Base-by-base conservation (phyloP, 2,888 invertebrate species). In the Meghimatium bilineatum region DNA sequence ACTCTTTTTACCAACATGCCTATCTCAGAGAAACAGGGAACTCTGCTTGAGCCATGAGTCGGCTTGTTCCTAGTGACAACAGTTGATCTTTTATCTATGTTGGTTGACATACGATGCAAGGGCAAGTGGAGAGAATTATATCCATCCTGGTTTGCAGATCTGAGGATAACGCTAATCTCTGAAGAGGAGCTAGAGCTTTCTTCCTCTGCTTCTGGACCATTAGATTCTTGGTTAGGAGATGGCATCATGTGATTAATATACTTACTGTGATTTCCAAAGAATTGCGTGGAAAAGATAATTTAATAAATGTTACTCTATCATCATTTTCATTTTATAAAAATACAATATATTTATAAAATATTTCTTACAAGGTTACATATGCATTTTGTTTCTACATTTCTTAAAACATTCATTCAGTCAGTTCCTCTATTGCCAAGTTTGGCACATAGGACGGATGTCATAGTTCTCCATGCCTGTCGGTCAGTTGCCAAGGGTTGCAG, bases 11-110 rank as follows among this genome's bases (percentile, higher is more conserved):
- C 90, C 49, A 92, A 87, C 29, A 88, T 88, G 17, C 90, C 89
- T 44, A 92, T 88, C 83, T 92, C 91, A 0, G 91, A 84, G 87
- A 92, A 89, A 83, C 92, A 92, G 3, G 90, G 86, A 26, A 87
- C 86, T 32, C 87, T 78, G 60, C 34, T 67, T 20, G 72, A 56
- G 1, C 66, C 20, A 34, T 79, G 67, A 29, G 79, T 17, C 23
- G 79, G 36, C 32, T 29, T 66, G 32, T 32, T 60, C 23, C 36
- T 83, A 2, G 77, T 44, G 14, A 29, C 23, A 2, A 44, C n/a
- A 12, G 74, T 26, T 20, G 67, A 67, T 29, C 49, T 63, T 26
- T 80, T 56, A 5, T 71, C 69, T 44, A 83, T 23, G 12, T 71
- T 60, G 44, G 80, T 71, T 1, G 83, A 63, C 81, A 83, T 83